Percentiles rank a stretch among this genome's conserved stretches.
Conservation (phyloP, 2,888 invertebrate species). For the Plagiodera versicolora region DNA sequence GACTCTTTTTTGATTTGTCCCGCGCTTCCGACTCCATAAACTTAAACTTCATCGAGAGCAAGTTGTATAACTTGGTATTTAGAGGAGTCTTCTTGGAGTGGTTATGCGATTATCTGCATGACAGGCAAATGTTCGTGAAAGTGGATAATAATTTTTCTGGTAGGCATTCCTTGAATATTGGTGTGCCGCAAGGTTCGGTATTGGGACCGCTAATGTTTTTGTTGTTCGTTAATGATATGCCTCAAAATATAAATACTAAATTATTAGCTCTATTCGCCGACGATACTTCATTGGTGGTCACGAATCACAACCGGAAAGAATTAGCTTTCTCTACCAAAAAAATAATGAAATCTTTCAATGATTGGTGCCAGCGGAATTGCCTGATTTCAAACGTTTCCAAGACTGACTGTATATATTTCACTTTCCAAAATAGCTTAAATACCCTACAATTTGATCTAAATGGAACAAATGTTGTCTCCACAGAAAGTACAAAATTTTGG, state of each 20-base stretch:
- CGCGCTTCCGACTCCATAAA: neutral
- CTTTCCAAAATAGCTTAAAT: no score
- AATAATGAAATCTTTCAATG: neutral
- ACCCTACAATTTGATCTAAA: neutral
- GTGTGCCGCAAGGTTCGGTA: neutral
- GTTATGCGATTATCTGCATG: no score
- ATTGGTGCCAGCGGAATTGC: neutral
- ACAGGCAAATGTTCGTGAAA: neutral
- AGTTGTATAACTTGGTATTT: neutral
- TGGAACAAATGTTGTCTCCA: neutral
- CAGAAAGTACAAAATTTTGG: neutral
- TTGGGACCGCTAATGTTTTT: neutral
- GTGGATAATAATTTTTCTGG: neutral
- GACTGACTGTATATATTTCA: neutral
- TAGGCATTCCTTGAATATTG: neutral
- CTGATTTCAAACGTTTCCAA: neutral
- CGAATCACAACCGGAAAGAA: neutral
- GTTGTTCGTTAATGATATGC: neutral
- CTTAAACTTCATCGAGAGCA: neutral
- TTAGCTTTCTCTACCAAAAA: neutral
- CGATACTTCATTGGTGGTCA: neutral
- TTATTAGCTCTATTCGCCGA: neutral
- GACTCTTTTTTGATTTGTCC: neutral
- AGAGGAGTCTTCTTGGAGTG: no score
- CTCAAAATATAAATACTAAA: neutral